Percentiles rank a stretch among this genome's conserved stretches.
phyloP scores from a whole-genome alignment of 2,113 vertebrate species.

The Mandrillus leucophaeus region DNA sequence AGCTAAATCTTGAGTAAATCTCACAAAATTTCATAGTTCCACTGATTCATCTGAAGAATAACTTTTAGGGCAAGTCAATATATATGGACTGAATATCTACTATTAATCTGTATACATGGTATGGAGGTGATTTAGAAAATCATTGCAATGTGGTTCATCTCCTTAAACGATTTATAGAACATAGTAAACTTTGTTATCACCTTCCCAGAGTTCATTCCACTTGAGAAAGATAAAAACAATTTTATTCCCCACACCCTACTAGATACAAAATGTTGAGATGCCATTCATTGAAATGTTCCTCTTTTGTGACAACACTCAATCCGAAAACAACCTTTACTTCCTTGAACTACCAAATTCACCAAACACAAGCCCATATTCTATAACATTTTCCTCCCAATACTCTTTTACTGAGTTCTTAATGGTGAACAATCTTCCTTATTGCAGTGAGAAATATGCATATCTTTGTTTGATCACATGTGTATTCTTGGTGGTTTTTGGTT shows the following conservation, averaged over 20 bases:
- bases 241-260: background rate
- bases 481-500: background rate
- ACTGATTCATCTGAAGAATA: background rate
- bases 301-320: background rate
- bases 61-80: background rate
- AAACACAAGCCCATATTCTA: background rate
- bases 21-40: background rate
- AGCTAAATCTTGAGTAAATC: background rate
- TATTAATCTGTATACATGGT: background rate
- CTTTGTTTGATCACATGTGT: background rate
- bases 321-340: background rate
- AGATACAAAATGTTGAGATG: background rate
- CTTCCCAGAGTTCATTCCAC: background rate
- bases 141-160: background rate
- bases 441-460: background rate
- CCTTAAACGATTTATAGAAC: background rate
- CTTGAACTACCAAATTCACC: background rate
- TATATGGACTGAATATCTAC: background rate
- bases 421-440: background rate
- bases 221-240: background rate
- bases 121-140: background rate
- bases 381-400: accelerated
- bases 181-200: background rate
- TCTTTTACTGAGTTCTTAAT: background rate
- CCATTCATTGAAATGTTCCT: background rate